Conservation (phyloP, 1,140 invertebrate genomes). For the Cardiocondyla obscurior region DNA sequence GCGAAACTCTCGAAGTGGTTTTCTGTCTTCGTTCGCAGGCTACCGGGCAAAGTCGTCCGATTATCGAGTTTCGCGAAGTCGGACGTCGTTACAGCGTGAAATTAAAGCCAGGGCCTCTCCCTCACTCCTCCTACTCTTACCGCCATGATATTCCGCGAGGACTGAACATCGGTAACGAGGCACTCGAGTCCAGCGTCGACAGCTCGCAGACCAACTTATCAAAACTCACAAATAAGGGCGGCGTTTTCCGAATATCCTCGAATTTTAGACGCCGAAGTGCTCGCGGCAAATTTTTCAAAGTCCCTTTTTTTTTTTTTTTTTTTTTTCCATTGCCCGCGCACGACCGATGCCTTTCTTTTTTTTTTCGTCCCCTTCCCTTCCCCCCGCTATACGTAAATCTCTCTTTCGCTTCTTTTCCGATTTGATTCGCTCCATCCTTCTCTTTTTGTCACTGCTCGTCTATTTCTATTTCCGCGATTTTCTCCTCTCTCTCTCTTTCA, state of each 20-base stretch:
- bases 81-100: constrained; percentile 62
- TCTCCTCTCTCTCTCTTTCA: background rate
- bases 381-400: background rate
- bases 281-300: constrained; percentile 1
- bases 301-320: constrained; percentile 3
- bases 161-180: constrained; percentile 61
- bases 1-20: constrained; percentile 37
- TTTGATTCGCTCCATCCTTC: background rate
- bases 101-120: constrained; percentile 48
- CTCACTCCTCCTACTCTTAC: background rate
- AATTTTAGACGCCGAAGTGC: background rate
- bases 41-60: constrained; percentile 32
- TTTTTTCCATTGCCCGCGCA: background rate
- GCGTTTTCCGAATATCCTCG: constrained; percentile 31
- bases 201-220: constrained; percentile 51
- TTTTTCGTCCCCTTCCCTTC: too few species aligned
- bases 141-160: constrained; percentile 39
- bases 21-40: constrained; percentile 40
- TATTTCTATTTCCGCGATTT: background rate
- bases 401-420: background rate
- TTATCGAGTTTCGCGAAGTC: constrained; percentile 39
- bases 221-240: constrained; percentile 53
- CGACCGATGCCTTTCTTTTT: background rate
- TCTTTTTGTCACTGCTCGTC: background rate
- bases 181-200: constrained; percentile 41